These are phyloP conservation scores for Willowsia nigromaculata DNA, from an alignment of 2,888 invertebrate species.

Conservation along the genomic window DNA sequence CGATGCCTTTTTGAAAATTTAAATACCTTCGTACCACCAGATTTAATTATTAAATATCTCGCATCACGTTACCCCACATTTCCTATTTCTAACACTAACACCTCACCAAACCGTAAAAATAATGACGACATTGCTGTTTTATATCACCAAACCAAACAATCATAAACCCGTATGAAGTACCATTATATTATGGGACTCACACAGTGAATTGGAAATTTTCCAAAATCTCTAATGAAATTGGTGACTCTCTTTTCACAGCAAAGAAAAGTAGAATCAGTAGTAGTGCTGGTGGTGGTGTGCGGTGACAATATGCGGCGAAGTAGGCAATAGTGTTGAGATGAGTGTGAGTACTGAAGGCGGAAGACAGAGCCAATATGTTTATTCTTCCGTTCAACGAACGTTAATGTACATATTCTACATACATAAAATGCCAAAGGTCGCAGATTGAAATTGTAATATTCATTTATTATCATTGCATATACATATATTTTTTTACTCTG, in stretches of 20 bases:
- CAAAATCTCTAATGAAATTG: conserved; percentile 70
- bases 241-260: conserved; percentile 59
- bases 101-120: no score
- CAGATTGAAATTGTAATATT: conserved; percentile 53
- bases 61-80: not conserved
- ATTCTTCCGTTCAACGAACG: conserved; percentile 49
- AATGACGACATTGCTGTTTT: not conserved
- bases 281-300: not conserved
- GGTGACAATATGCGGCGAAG: conserved; percentile 22
- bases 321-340: not conserved
- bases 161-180: conserved; percentile 14
- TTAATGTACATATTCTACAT: conserved; percentile 40
- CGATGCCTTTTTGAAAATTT: no score
- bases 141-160: conserved; percentile 12
- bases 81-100: not conserved
- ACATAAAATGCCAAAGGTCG: conserved; percentile 69
- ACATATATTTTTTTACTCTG: not conserved
- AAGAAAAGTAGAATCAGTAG: no score
- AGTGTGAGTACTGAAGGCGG: not conserved
- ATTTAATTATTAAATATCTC: no score
- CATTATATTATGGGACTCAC: conserved; percentile 25
- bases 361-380: conserved; percentile 48
- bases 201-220: conserved; percentile 69
- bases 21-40: no score
- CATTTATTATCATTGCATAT: conserved; percentile 44